Evolutionary conservation across 2,113 vertebrate species (phyloP).

Genomic region (Gobio gobio): DNA sequence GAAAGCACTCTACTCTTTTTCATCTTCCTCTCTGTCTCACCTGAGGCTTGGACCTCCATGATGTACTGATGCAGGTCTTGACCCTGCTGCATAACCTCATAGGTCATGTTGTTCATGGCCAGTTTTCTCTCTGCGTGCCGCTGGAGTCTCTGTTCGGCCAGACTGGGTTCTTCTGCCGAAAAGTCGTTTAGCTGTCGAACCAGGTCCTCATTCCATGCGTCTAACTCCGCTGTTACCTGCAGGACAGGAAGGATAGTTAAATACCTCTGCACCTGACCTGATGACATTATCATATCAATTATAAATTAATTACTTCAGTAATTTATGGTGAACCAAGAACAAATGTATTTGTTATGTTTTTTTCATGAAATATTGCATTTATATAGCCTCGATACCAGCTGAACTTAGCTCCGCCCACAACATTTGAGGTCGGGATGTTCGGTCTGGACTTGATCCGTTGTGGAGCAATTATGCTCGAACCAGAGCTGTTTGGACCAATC

Average conservation of each 20-base stretch:
- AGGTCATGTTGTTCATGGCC: constrained; percentile 98
- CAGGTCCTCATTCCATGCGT: constrained; percentile 96
- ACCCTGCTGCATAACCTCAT: constrained; percentile 97
- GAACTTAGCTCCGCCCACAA: too few species aligned
- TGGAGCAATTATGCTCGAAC: too few species aligned
- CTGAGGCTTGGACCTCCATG: constrained; percentile 98
- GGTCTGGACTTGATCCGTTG: too few species aligned
- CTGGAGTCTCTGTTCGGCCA: constrained; percentile 93
- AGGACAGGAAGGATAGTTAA: constrained; percentile 26
- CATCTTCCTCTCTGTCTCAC: constrained; percentile 65
- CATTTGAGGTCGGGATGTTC: too few species aligned
- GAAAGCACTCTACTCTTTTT: not conserved
- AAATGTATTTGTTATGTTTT: too few species aligned
- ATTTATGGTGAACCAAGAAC: too few species aligned
- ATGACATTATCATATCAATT: too few species aligned
- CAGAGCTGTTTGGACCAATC: too few species aligned
- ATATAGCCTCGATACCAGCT: too few species aligned
- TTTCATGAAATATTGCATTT: too few species aligned
- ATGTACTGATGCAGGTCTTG: constrained; percentile 98
- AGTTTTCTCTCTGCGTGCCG: constrained; percentile 91
- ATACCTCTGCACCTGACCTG: too few species aligned
- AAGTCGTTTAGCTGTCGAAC: constrained; percentile 89
- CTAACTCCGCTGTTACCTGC: constrained; percentile 93
- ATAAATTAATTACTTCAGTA: too few species aligned
- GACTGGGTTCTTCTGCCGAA: constrained; percentile 85